Conservation (phyloP, 1,140 invertebrate species). For the Vanessa tameamea region DNA sequence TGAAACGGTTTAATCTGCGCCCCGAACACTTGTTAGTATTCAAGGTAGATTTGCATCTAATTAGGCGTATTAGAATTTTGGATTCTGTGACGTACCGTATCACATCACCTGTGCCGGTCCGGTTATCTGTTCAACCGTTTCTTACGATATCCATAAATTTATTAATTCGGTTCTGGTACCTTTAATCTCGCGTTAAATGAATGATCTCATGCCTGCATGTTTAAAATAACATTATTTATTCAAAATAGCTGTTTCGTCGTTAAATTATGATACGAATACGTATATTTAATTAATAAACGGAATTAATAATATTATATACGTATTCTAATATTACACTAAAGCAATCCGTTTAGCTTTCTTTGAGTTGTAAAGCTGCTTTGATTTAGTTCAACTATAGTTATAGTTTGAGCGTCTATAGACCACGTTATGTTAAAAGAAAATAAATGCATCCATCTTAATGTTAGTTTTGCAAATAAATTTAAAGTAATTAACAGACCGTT, state of each 20-base stretch:
- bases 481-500: no score
- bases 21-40: constrained; percentile 69
- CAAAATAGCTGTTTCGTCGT: constrained; percentile 1
- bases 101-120: constrained; percentile 35
- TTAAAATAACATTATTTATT: constrained; percentile 12
- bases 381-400: neutral
- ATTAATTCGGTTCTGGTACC: neutral
- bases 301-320: neutral
- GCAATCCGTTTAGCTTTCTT: neutral
- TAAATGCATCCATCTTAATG: no score
- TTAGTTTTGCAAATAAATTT: no score
- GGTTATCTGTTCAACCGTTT: constrained; percentile 28
- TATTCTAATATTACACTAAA: neutral
- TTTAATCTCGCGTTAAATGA: constrained; percentile 18
- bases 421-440: no score
- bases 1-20: constrained; percentile 48
- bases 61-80: constrained; percentile 61
- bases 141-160: constrained; percentile 23
- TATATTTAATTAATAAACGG: neutral
- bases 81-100: constrained; percentile 53
- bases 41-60: constrained; percentile 72
- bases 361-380: neutral
- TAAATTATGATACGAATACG: neutral
- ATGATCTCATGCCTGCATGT: constrained; percentile 5
- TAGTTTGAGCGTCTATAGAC: no score